Evolutionary conservation across 2,113 vertebrate species (phyloP).

Genomic region (Cricetomys ansorgei): DNA sequence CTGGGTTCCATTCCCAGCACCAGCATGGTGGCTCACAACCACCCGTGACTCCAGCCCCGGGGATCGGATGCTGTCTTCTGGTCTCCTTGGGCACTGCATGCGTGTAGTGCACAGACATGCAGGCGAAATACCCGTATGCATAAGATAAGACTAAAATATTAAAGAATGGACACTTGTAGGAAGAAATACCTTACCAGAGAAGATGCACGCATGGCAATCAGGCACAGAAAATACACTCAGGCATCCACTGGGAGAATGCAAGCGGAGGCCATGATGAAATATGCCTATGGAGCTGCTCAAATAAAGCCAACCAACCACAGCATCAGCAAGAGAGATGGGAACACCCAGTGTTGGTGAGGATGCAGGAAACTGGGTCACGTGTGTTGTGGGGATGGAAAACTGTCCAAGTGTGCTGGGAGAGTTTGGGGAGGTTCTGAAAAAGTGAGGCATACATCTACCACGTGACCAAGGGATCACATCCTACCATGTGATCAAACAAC

Average conservation of each 20-base stretch:
- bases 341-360: background rate
- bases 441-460: background rate
- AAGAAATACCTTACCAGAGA: background rate
- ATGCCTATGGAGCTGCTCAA: background rate
- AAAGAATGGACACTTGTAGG: background rate
- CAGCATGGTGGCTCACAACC: background rate
- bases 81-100: background rate
- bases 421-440: background rate
- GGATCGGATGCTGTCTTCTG: background rate
- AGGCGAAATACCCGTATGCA: background rate
- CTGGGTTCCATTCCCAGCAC: background rate
- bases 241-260: background rate
- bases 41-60: background rate
- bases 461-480: background rate
- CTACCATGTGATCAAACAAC: background rate
- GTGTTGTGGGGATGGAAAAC: background rate
- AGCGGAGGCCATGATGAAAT: background rate
- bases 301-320: background rate
- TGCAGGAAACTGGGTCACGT: background rate
- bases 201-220: rapidly evolving
- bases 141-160: too few species aligned
- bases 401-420: background rate
- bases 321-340: background rate
- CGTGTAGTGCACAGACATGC: background rate
- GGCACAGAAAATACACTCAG: background rate